Base-by-base conservation (phyloP, 1,140 invertebrate genomes). In the Bombyx mandarina region DNA sequence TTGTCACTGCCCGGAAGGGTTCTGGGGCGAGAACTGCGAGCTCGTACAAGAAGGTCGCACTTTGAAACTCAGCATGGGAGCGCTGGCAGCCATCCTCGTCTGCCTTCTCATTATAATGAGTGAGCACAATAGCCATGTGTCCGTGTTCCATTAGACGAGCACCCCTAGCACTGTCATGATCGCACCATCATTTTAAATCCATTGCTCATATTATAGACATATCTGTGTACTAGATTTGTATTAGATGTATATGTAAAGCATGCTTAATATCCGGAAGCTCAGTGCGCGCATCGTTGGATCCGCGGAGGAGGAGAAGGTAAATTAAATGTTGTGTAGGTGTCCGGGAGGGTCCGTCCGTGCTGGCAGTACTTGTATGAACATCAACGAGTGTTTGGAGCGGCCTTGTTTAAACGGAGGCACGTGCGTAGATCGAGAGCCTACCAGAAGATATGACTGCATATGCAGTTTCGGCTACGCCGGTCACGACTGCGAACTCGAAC, bases 1-100 rank as follows among this genome's bases (percentile, higher is more conserved):
- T 48, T 97, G 94, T 86, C 93, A 93, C 60, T 98, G 98, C 81
- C 94, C 94, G 5, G 93, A 94, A 60, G 96, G 96, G 47, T 99
- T 95, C 89, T 96, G 93, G 91, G 97, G 97, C 56, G 93, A 95
- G 72, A 95, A 97, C 83, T 99, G 98, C 88, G 96, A 98, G 81
- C 90, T 97, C 54, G 93, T 96, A 46, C 95, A 97, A 79, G 95
- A 98, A 82, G 96, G 96, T 62, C 95, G 96, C 87, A 97, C 95
- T 52, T 90, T 98, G 59, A 96, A 96, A 81, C 91, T 98, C 56
- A 96, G 95, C 87, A 96, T 97, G 94, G 96, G 96, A 57, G 97
- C 96, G 51, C 88, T 98, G 62, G 96, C 96, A 50, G 95, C 96
- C 63, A 98, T 98, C 77, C 90, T 98, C 77, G 95, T 98, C 82